Base-by-base conservation (phyloP, 2,113 vertebrate species). In the Nanorana parkeri region DNA sequence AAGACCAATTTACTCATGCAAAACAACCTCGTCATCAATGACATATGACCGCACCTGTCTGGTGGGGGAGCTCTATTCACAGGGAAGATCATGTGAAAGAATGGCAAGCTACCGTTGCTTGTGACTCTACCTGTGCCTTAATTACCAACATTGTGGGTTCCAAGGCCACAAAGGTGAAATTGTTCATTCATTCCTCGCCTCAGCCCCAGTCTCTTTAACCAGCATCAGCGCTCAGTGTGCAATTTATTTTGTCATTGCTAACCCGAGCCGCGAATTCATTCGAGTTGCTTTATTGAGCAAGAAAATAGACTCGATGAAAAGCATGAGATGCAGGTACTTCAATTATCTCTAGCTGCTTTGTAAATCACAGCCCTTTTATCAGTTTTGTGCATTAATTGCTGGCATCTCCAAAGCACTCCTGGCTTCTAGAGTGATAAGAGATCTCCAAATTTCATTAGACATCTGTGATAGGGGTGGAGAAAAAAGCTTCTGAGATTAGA, bases 301-400 rank as follows among this genome's bases (percentile, higher is more conserved):
- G 71, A 83, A 83, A 83, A 83, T 83, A 76, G 80, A 83, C 76
- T 83, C 29, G 47, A 64, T 83, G 80, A 83, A 83, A 83, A 75
- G 80, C 80, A 83, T 76, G 80, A 83, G 64, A 83, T 83, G 80
- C 80, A 83, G 80, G 80, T 83, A 83, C 80, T 83, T 83, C 80
- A 83, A 83, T 83, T 83, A 83, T 83, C 80, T 83, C 63, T 83
- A 56, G 80, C 80, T 68, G 80, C 80, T 83, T 83, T 83, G 71
- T 83, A 83, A 83, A 76, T 64, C 71, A 61, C 80, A 83, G 80
- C 55, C 61, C 64, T 81, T 81, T 76, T 83, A 83, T 83, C 80
- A 83, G 80, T 83, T 83, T 83, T 76, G 80, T 83, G 80, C 72
- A 76, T 83, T 83, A 83, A 83, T 83, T 83, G 80, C 72, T 60